Conservation (phyloP, 2,797 vertebrate species). For the Artibeus lituratus region DNA sequence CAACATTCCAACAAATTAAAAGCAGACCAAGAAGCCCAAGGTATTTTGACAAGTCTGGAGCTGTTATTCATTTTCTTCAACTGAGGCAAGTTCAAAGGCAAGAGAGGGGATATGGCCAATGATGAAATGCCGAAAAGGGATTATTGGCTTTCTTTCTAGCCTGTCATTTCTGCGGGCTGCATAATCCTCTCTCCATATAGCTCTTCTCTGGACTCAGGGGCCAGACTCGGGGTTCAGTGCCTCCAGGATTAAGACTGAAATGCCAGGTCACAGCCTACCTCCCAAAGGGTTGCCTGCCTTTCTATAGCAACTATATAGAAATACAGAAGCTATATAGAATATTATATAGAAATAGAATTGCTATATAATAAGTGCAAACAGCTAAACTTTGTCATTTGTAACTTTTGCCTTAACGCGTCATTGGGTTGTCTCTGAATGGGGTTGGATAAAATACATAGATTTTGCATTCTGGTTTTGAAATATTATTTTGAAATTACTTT, state of each 20-base stretch:
- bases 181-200: neutral
- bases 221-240: no score
- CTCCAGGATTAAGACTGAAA: neutral
- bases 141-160: neutral
- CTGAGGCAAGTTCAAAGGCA: neutral
- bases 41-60: constrained; percentile 50
- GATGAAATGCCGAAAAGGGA: neutral
- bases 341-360: no score
- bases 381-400: neutral
- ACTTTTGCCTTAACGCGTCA: neutral
- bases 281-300: neutral
- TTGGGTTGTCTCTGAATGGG: neutral
- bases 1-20: constrained; percentile 51
- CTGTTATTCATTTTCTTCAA: neutral
- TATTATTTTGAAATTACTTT: neutral
- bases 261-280: neutral
- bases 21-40: constrained; percentile 40
- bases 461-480: neutral
- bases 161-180: rapidly evolving
- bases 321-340: no score
- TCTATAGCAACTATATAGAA: neutral
- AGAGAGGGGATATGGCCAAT: neutral
- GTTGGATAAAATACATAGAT: neutral
- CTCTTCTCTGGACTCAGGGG: neutral
- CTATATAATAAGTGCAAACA: no score